Conservation (phyloP, 2,888 invertebrate species). For the Lochmaea crataegi region DNA sequence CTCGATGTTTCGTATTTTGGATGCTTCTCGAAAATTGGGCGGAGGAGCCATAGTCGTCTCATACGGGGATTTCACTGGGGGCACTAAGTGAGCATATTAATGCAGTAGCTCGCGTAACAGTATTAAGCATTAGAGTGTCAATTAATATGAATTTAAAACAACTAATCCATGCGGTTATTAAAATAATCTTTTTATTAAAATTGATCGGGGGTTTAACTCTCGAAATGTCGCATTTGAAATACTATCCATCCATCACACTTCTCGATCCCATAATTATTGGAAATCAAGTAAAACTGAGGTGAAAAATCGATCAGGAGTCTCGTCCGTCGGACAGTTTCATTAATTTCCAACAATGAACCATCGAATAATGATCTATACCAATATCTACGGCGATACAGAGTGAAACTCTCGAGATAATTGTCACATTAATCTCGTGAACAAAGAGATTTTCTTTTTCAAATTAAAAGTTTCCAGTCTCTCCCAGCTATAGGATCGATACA, state of each 20-base stretch:
- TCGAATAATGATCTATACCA: not conserved
- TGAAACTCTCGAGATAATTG: not conserved
- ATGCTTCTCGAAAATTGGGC: no score
- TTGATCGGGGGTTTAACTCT: not conserved
- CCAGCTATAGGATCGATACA: no score
- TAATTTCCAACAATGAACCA: conserved; percentile 6
- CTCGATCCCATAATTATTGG: conserved; percentile 4
- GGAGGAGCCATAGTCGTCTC: no score
- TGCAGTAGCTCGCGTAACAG: no score
- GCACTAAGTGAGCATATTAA: no score
- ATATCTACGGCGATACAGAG: conserved; percentile 1
- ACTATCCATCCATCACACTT: conserved; percentile 9
- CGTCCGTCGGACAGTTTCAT: conserved; percentile 2
- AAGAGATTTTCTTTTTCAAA: no score
- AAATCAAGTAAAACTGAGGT: conserved; percentile 14
- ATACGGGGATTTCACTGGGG: no score
- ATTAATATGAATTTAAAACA: no score
- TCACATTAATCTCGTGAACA: not conserved
- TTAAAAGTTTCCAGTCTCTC: not conserved
- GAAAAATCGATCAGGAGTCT: conserved; percentile 12
- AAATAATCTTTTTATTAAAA: not conserved
- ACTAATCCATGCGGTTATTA: no score
- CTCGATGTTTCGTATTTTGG: no score
- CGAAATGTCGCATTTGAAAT: not conserved
- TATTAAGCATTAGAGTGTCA: no score